Conservation (phyloP, 23 tunicate genomes). For the Halocynthia aurantium region DNA sequence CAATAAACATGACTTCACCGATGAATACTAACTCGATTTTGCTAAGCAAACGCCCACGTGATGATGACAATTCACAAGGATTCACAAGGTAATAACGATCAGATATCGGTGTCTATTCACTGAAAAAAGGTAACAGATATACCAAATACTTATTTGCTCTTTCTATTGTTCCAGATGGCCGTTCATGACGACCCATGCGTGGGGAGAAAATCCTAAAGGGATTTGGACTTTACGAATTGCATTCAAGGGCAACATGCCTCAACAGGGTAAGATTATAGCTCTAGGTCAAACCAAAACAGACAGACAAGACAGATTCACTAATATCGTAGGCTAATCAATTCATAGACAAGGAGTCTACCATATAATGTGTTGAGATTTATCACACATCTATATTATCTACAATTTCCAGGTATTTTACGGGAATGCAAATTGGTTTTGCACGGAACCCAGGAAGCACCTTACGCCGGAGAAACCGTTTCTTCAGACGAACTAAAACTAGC, state of each 20-base stretch:
- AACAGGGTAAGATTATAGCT: conserved; percentile 36
- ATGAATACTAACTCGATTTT: conserved; percentile 84
- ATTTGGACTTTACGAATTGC: conserved; percentile 65
- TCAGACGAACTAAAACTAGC: conserved; percentile 57
- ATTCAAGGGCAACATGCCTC: conserved; percentile 51
- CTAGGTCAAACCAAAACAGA: background rate
- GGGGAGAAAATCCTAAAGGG: conserved; percentile 97
- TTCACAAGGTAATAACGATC: conserved; percentile 50
- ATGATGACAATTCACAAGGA: conserved; percentile 77
- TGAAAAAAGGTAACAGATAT: background rate
- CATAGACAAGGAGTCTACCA: background rate
- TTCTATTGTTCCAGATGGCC: conserved; percentile 71
- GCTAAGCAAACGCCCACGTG: conserved; percentile 73
- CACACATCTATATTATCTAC: background rate
- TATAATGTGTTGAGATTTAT: background rate
- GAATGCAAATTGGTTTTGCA: conserved; percentile 78
- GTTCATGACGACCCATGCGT: conserved; percentile 95
- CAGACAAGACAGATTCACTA: background rate
- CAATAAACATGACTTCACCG: conserved; percentile 98
- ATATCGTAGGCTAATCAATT: background rate
- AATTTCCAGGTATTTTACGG: conserved; percentile 19
- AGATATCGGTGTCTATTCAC: background rate
- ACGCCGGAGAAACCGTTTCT: conserved; percentile 58
- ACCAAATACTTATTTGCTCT: background rate
- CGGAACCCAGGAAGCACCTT: conserved; percentile 93